Base-by-base conservation (phyloP, 2,113 vertebrate species). In the Lonchura striata region DNA sequence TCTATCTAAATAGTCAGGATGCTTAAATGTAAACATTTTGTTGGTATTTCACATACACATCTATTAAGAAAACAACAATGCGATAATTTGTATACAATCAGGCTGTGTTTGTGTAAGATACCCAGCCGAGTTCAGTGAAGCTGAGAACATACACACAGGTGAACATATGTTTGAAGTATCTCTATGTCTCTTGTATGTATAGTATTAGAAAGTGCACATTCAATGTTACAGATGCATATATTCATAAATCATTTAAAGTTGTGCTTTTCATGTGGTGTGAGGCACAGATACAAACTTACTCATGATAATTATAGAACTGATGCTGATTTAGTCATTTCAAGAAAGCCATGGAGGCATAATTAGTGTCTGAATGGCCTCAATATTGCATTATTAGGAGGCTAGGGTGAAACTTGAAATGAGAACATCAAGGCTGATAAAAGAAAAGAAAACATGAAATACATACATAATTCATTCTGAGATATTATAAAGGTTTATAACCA, bases 261-360 rank as follows among this genome's bases (percentile, higher is more conserved):
- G 95, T 96, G 97, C 97, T 97, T 98, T 98, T 98, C 97, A 91
- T 98, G 97, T 97, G 96, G 97, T 98, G 94, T 95, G 97, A 98
- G 97, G 96, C 97, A 97, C 92, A 88, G 97, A 98, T 97, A 97
- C 97, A 98, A 98, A 98, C 98, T 98, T 98, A 97, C 98, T 98
- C 98, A 98, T 98, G 98, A 99, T 99, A 99, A 99, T 99, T 99
- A 99, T 98, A 99, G 98, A 98, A 98, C 98, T 98, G 97, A 98
- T 98, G 98, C 98, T 98, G 98, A 99, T 99, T 99, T 99, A 99
- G 98, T 98, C 98, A 98, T 99, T 98, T 99, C 98, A 98, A 98
- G 98, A 98, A 98, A 98, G 98, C 97, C 98, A 98, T 98, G 96
- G 98, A 98, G 98, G 98, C 98, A 98, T 99, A 99, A 99, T 99